Percentiles rank a stretch among this genome's conserved stretches.
These are phyloP conservation scores for Sericinus montela DNA, from an alignment of 2,888 invertebrate genomes.

Conservation along the genomic window DNA sequence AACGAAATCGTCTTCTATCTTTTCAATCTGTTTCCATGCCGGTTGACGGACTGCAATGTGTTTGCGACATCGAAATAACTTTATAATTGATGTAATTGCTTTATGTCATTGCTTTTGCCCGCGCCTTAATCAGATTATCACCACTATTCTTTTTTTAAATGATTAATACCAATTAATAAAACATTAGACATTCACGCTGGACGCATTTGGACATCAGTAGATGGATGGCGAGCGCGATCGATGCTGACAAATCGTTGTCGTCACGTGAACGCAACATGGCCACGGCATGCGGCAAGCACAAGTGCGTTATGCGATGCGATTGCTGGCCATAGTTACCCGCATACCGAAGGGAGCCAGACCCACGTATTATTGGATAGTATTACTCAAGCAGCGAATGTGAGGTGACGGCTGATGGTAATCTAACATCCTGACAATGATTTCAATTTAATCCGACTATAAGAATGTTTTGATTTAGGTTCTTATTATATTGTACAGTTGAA, in stretches of 20 bases:
- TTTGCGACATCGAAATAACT: too few species aligned
- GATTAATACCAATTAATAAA: slow-evolving; percentile 24
- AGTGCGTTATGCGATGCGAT: slow-evolving; percentile 38
- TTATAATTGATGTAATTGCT: too few species aligned
- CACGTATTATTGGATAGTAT: neutral
- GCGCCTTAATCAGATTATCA: too few species aligned
- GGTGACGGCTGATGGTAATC: slow-evolving; percentile 62
- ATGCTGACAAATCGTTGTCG: slow-evolving; percentile 70
- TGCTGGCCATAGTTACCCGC: slow-evolving; percentile 68
- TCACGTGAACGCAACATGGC: slow-evolving; percentile 44
- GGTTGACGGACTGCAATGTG: too few species aligned
- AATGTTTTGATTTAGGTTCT: too few species aligned
- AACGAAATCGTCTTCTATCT: too few species aligned
- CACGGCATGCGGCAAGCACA: slow-evolving; percentile 52
- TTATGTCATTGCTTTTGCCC: too few species aligned
- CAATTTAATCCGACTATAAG: slow-evolving; percentile 23
- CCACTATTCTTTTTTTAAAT: too few species aligned
- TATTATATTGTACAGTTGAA: too few species aligned
- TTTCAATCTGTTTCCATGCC: too few species aligned
- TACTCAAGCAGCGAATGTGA: slow-evolving; percentile 27
- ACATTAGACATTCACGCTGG: slow-evolving; percentile 21
- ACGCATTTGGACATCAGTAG: slow-evolving; percentile 32
- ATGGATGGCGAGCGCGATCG: slow-evolving; percentile 43
- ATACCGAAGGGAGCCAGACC: slow-evolving; percentile 34
- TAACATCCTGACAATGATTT: slow-evolving; percentile 47